Conservation (phyloP, 2,888 invertebrate species). For the Brenthis hecate region DNA sequence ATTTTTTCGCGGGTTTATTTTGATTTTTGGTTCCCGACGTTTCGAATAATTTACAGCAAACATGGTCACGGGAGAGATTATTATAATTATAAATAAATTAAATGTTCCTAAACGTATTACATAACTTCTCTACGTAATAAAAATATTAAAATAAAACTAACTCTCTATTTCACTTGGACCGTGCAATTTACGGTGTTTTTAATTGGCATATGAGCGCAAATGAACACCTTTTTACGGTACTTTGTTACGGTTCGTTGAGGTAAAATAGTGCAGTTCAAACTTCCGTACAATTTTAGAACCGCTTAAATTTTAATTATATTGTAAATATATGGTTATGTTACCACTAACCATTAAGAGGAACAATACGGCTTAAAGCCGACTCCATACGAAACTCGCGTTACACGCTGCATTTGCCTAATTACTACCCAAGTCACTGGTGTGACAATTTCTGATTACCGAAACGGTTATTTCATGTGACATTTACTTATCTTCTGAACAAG, state of each 20-base stretch:
- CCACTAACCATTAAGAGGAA: constrained; percentile 78
- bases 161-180: constrained; percentile 44
- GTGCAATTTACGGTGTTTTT: constrained; percentile 16
- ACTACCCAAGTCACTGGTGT: constrained; percentile 71
- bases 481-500: constrained; percentile 46
- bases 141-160: constrained; percentile 39
- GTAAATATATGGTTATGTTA: constrained; percentile 80
- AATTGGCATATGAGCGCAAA: constrained; percentile 29
- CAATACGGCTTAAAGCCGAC: constrained; percentile 59
- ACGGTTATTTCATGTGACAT: constrained; percentile 64
- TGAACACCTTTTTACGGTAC: constrained; percentile 54
- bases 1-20: too few relatives aligned
- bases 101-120: constrained; percentile 5
- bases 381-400: constrained; percentile 56
- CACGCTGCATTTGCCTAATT: constrained; percentile 80
- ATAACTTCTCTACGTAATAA: not conserved
- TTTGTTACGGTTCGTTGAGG: constrained; percentile 64
- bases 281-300: constrained; percentile 73
- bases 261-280: constrained; percentile 69
- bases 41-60: too few relatives aligned
- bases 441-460: constrained; percentile 73
- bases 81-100: too few relatives aligned
- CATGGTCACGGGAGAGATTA: too few relatives aligned
- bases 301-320: constrained; percentile 79
- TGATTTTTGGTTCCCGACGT: too few relatives aligned